A percentile compares a stretch with the other conserved stretches of the same genome.
Evolutionary conservation across 2,888 invertebrate genomes (phyloP).

Genomic region (Psococerastis gibbosa): DNA sequence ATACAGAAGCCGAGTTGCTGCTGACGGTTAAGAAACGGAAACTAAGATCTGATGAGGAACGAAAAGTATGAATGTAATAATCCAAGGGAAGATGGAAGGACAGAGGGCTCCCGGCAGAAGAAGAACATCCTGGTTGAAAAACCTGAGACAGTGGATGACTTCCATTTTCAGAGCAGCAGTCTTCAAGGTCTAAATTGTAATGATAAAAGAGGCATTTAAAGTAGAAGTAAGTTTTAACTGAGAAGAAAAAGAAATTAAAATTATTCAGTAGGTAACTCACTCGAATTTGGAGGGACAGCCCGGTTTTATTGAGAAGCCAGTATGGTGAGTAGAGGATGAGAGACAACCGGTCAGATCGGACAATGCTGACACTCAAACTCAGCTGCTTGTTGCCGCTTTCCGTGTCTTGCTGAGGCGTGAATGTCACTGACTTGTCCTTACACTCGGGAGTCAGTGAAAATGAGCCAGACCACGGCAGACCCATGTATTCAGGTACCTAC

Average conservation of each 20-base stretch:
- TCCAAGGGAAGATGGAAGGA: too few species aligned
- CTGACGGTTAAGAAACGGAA: too few species aligned
- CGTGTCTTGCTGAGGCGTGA: constrained; percentile 45
- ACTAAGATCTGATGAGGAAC: too few species aligned
- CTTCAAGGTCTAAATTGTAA: too few species aligned
- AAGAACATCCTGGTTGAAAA: too few species aligned
- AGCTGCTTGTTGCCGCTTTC: constrained; percentile 45
- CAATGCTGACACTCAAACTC: constrained; percentile 44
- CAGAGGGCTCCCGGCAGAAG: too few species aligned
- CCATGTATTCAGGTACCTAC: constrained; percentile 39
- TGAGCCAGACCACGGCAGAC: constrained; percentile 47
- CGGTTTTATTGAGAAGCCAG: constrained; percentile 81
- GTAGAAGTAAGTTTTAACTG: background rate
- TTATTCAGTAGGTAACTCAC: too few species aligned
- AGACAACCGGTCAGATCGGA: constrained; percentile 40
- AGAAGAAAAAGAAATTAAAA: constrained; percentile 11
- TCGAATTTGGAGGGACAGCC: constrained; percentile 60
- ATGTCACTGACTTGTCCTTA: constrained; percentile 35
- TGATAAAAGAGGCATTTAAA: constrained; percentile 6
- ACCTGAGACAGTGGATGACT: too few species aligned
- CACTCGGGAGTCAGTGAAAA: constrained; percentile 39
- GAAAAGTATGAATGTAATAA: too few species aligned
- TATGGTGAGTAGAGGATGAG: constrained; percentile 58
- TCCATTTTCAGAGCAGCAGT: too few species aligned
- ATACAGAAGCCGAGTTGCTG: too few species aligned